These are phyloP conservation scores for Oeneis ivallda DNA, from an alignment of 2,888 invertebrate species.

Conservation along the genomic window DNA sequence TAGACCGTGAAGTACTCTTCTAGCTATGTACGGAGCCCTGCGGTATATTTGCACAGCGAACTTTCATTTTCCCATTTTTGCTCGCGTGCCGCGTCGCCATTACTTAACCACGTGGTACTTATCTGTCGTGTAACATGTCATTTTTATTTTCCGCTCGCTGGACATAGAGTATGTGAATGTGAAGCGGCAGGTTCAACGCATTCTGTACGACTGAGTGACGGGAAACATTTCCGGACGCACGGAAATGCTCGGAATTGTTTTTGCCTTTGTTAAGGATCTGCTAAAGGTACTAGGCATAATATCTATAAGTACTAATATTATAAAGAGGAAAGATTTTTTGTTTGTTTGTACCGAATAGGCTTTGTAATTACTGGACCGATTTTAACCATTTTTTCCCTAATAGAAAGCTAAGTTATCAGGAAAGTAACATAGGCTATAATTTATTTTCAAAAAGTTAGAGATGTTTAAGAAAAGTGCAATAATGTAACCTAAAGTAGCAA, in stretches of 20 bases:
- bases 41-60: not conserved
- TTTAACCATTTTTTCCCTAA: too few relatives aligned
- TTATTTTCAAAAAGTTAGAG: too few relatives aligned
- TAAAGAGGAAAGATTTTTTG: too few relatives aligned
- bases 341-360: too few relatives aligned
- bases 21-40: constrained; percentile 3
- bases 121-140: constrained; percentile 28
- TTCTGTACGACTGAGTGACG: not conserved
- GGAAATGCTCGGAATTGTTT: not conserved
- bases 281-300: too few relatives aligned
- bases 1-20: too few relatives aligned
- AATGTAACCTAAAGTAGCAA: too few relatives aligned
- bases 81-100: constrained; percentile 20
- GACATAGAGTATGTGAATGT: constrained; percentile 22
- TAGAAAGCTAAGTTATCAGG: too few relatives aligned
- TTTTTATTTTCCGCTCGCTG: constrained; percentile 27
- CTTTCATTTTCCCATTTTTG: constrained; percentile 9
- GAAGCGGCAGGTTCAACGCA: constrained; percentile 10
- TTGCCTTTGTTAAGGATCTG: not conserved
- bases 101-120: not conserved
- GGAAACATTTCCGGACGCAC: not conserved
- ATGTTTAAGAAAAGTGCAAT: too few relatives aligned
- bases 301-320: too few relatives aligned
- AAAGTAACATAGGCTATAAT: too few relatives aligned
- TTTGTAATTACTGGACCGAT: too few relatives aligned